These are phyloP conservation scores for Pardosa pseudoannulata DNA, from an alignment of 2,888 invertebrate species.

Conservation along the genomic window DNA sequence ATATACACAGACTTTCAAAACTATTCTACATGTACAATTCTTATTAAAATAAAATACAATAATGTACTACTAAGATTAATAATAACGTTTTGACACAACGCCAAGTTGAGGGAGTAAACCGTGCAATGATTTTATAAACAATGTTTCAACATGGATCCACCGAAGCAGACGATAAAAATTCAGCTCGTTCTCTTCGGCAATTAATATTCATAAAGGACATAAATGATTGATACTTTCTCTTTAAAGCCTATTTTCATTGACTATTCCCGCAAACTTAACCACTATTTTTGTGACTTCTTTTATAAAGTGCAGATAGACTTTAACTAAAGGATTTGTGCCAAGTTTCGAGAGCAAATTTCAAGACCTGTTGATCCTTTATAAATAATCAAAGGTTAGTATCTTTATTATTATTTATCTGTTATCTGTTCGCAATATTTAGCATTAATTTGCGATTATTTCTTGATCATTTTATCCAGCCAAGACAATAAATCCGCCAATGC, in stretches of 20 bases:
- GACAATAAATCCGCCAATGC: no score
- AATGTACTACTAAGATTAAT: slow-evolving; percentile 17
- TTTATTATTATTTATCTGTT: neutral
- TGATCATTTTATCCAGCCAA: no score
- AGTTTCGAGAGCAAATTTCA: slow-evolving; percentile 45
- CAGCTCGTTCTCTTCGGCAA: neutral
- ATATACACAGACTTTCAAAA: neutral
- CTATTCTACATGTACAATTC: neutral
- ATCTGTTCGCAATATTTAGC: neutral
- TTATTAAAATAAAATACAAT: neutral
- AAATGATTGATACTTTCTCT: neutral
- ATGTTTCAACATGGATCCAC: slow-evolving; percentile 24
- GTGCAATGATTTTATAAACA: slow-evolving; percentile 60
- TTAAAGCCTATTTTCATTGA: neutral
- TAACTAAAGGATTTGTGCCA: slow-evolving; percentile 54
- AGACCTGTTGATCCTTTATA: slow-evolving; percentile 59
- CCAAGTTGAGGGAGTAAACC: slow-evolving; percentile 43
- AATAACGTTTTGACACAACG: slow-evolving; percentile 50
- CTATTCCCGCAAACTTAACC: neutral
- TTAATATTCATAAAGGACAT: neutral
- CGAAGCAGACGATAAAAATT: neutral
- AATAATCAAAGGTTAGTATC: slow-evolving; percentile 61
- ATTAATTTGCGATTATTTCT: no score
- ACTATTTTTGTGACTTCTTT: neutral
- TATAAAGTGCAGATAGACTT: slow-evolving; percentile 6